Evolutionary conservation across 2,113 vertebrate species (phyloP), one percentile per base, ranked within the genome.

Genomic region (Python bivittatus): DNA sequence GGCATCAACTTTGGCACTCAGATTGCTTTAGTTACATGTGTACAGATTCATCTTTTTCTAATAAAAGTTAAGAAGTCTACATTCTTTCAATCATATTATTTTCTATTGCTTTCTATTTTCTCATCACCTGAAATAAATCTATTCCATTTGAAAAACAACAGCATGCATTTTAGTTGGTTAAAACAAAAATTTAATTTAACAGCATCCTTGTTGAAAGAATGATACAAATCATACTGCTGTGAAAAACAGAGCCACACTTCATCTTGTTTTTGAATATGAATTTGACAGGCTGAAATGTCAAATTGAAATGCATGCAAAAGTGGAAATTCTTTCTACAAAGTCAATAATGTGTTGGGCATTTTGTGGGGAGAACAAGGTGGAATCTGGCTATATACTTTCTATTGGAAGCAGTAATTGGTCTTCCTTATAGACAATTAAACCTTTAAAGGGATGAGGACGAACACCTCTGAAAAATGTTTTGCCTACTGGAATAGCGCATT

Each of bases 391-490:
- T 61, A 90, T 6, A 89, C 93, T 94, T 96, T 96, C 96, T 95
- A 92, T 93, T 94, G 61, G 90, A 93, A 72, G 72, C 20, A 95
- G 93, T 95, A 97, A 97, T 92, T 94, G 13, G 54, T 96, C 95
- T 94, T 42, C 54, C 92, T 52, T 94, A 93, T 91, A 96, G 95
- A 95, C 92, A 90, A 85, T 90, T 94, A 93, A 17, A 97, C 96
- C 72, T 92, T 94, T 90, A 52, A 85, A 95, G 91, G 93, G 96
- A 95, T 33, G 93, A 96, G 91, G 93, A 95, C 94, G 96, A 95
- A 88, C 53, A 91, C n/a, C 88, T 94, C 91, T 96, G 92, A 96
- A 95, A 93, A 91, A 92, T 92, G 92, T 9, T 94, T 93, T 94
- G 6, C 29, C 90, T 89, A 54, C 87, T 95, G 93, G 57, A 91